phyloP scores from a whole-genome alignment of 1,140 invertebrate species.

The Tetragonula clypearis region DNA sequence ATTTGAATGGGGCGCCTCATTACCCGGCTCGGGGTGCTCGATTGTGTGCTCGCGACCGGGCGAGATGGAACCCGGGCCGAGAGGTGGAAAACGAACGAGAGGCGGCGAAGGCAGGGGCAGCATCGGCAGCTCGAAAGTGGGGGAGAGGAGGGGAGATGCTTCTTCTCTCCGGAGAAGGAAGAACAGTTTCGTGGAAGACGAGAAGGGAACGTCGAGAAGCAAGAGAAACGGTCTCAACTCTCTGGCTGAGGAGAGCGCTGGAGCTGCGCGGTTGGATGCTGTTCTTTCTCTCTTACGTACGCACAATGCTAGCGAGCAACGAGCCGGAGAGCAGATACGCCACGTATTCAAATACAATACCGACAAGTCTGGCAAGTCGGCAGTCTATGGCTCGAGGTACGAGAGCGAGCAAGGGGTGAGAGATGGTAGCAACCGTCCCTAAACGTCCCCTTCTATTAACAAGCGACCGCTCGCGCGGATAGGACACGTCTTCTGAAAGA shows the following conservation, averaged over 20 bases:
- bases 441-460: slow-evolving; percentile 78
- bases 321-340: slow-evolving; percentile 73
- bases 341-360: slow-evolving; percentile 80
- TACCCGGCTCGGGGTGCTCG: slow-evolving; percentile 74
- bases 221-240: slow-evolving; percentile 40
- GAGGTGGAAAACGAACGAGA: slow-evolving; percentile 1
- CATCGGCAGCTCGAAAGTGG: slow-evolving; percentile 29
- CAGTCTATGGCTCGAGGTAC: slow-evolving; percentile 53
- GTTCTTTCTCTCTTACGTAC: slow-evolving; percentile 32
- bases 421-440: slow-evolving; percentile 62
- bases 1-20: slow-evolving; percentile 81
- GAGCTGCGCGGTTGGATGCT: slow-evolving; percentile 15
- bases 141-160: background rate
- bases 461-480: slow-evolving; percentile 76
- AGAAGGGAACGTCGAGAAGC: slow-evolving; percentile 26
- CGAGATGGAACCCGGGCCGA: slow-evolving; percentile 4
- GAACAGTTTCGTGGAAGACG: background rate
- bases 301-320: slow-evolving; percentile 72
- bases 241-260: background rate
- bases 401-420: slow-evolving; percentile 31
- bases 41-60: slow-evolving; percentile 74
- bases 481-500: slow-evolving; percentile 79
- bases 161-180: slow-evolving; percentile 36
- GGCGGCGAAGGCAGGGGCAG: slow-evolving; percentile 39
- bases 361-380: slow-evolving; percentile 76